Evolutionary conservation across 2,113 vertebrate genomes (phyloP), one percentile per base, ranked within the genome.

Genomic region (Pituophis catenifer): DNA sequence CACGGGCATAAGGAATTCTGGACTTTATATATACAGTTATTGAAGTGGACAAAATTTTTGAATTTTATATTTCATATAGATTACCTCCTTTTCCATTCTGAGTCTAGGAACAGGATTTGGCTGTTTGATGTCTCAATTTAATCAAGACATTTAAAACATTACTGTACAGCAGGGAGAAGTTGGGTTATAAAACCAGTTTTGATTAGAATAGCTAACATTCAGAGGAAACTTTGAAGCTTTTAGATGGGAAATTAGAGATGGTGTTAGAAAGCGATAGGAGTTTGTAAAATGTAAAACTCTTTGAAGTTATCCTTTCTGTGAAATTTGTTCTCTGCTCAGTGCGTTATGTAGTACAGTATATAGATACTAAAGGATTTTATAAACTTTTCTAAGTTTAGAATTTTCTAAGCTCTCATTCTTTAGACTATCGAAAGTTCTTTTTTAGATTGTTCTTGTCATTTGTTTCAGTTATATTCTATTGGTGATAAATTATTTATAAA

Each of bases 211-310:
- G 88, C 38, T 58, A 93, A 93, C 70, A 90, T 90, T 90, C 88
- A 50, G 70, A 93, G 65, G 44, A 91, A 89, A 81, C 57, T 94
- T 91, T 89, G 87, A 91, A 92, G 70, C 57, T 89, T 94, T 94
- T 90, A 91, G 26, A 52, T 38, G 13, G 5, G 89, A 93, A 96
- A 90, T 90, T 93, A 55, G 13, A 93, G 57, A 92, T 24, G 26
- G 85, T 10, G 13, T 93, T 93, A 88, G 91, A 48, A 53, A 94
- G 17, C 0, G 0, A 29, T 23, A 89, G 29, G 92, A 3, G 8
- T 65, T 59, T 93, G 17, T 21, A 92, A 8, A 75, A 93, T 65
- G 44, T 55, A 89, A 92, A 93, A 33, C 44, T 9, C 88, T 89
- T 58, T 21, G 0, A n/a, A 3, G 24, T 92, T 93, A 87, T 85